Conservation (phyloP, 2,888 invertebrate species). For the Dynastes grantii region DNA sequence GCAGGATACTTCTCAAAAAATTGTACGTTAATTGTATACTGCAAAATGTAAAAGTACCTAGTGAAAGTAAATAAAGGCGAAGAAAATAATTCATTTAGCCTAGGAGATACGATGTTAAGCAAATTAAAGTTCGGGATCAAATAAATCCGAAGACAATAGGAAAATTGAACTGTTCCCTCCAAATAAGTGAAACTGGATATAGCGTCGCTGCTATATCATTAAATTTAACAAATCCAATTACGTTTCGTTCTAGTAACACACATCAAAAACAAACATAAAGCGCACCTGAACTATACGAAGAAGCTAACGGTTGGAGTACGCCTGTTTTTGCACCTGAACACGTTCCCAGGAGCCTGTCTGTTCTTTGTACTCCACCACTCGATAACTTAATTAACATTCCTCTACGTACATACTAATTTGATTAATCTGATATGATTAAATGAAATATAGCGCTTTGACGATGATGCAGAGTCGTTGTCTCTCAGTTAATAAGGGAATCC, state of each 20-base stretch:
- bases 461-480: not conserved
- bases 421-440: constrained; percentile 39
- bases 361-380: constrained; percentile 1
- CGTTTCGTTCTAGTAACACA: not conserved
- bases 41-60: too few species aligned
- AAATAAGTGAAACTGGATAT: too few species aligned
- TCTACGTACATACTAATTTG: constrained; percentile 21
- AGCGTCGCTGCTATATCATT: not conserved
- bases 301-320: not conserved
- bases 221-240: constrained; percentile 11
- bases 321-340: constrained; percentile 9
- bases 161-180: too few species aligned
- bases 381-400: constrained; percentile 39
- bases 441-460: constrained; percentile 29
- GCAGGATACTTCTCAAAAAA: too few species aligned
- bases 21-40: too few species aligned
- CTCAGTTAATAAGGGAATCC: constrained; percentile 7
- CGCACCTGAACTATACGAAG: not conserved
- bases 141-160: too few species aligned
- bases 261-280: constrained; percentile 17
- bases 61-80: too few species aligned
- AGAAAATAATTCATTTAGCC: too few species aligned
- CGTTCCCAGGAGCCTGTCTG: not conserved
- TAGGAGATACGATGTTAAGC: too few species aligned
- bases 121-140: too few species aligned